Base-by-base conservation (phyloP, 2,888 invertebrate species). In the Nephrocerus scutellatus region DNA sequence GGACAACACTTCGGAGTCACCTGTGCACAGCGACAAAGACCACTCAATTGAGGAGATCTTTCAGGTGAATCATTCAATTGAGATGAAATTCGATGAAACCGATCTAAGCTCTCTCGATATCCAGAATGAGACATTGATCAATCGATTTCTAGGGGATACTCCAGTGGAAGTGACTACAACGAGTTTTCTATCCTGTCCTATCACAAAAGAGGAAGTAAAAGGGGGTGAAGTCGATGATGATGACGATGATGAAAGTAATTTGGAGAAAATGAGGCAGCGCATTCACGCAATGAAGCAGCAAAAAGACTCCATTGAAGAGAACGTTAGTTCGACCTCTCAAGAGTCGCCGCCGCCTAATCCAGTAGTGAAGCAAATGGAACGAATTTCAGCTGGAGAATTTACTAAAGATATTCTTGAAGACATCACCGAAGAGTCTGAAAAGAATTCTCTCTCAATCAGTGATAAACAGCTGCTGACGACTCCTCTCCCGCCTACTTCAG, bases 371-470 rank as follows among this genome's bases (percentile, higher is more conserved):
- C 61, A 55, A 45, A 68, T 68, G 69, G 69, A 69, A 48, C 58
- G 60, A 13, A 54, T 67, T 2, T 52, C 64, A 1, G 18, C 59
- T 4, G 49, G 50, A 2, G 67, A 68, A 21, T 63, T 60, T 21
- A 55, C 53, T 32, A 68, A 66, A 44, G 68, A 68, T 46, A 53
- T 59, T 9, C 56, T 68, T 4, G 68, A 69, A 36, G 68, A 69
- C 43, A 68, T 68, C 6, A 66, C 69, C 2, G 68, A 68, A 40
- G 69, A 67, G 49, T 66, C 67, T 38, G 68, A 68, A 41, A 56
- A 59, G 1, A 48, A 57, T 2, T 61, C 63, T 10, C 38, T 63
- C 13, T 58, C 56, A 19, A 59, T 38, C 44, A n/a, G n/a, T 5
- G 63, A 62, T 26, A 62, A 62, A 7, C 60, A 54, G 23, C 56